Percentiles rank a stretch among this genome's conserved stretches.
phyloP scores from a whole-genome alignment of 2,888 invertebrate species.

The Zygaena filipendulae region DNA sequence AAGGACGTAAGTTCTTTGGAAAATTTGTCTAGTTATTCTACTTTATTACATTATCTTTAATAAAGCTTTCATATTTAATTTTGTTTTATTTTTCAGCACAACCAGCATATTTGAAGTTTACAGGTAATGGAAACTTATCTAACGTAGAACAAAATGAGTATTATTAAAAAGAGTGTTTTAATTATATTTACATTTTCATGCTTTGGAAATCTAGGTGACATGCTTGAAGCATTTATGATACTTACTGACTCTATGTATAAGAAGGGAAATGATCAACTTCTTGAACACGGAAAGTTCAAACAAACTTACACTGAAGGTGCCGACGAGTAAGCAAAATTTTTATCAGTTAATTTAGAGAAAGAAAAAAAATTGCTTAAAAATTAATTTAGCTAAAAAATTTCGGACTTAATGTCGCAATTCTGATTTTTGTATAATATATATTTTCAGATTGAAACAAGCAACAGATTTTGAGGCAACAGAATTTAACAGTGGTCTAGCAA shows the following conservation, averaged over 20 bases:
- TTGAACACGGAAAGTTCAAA: constrained; percentile 34
- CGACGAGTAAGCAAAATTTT: constrained; percentile 30
- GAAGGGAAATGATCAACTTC: constrained; percentile 29
- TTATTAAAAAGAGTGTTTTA: too few relatives aligned
- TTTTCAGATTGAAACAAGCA: constrained; percentile 33
- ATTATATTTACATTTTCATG: too few relatives aligned
- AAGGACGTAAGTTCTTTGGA: constrained; percentile 19
- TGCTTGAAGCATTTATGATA: constrained; percentile 38
- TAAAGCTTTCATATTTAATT: too few relatives aligned
- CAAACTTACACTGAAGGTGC: constrained; percentile 35
- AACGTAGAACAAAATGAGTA: too few relatives aligned
- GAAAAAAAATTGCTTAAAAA: neutral
- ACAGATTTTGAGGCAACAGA: constrained; percentile 30
- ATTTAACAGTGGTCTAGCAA: constrained; percentile 25
- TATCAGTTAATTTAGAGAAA: too few relatives aligned
- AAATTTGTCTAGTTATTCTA: too few relatives aligned
- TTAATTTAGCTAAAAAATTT: neutral
- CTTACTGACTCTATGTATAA: constrained; percentile 37
- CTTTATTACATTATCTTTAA: constrained; percentile 3
- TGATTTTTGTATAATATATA: neutral
- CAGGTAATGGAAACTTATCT: too few relatives aligned
- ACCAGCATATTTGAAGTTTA: constrained; percentile 36
- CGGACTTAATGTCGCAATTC: too few relatives aligned
- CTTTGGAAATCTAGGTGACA: constrained; percentile 40
- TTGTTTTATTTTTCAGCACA: constrained; percentile 27